phyloP scores from a whole-genome alignment of 37 sponge, comb jelly and placozoan genomes.

The Cliona cf. orientalis region DNA sequence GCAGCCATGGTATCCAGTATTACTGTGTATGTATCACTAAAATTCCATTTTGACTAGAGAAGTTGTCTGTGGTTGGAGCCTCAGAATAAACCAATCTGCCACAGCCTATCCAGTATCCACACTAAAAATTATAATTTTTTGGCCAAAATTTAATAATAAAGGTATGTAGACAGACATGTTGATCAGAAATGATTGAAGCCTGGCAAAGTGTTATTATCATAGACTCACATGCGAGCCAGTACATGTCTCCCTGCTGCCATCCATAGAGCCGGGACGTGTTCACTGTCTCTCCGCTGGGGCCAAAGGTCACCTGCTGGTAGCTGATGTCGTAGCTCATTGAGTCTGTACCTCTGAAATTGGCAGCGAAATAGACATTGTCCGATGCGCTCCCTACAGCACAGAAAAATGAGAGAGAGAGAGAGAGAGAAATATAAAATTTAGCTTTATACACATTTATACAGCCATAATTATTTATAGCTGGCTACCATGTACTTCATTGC shows the following conservation, averaged over 20 bases:
- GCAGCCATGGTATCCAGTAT: too few species aligned
- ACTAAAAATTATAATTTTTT: too few species aligned
- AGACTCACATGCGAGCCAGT: not conserved
- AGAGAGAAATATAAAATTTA: not conserved
- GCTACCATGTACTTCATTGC: too few species aligned
- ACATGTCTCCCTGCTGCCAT: not conserved
- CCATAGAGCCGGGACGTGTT: not conserved
- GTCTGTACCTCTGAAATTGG: not conserved
- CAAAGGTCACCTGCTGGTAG: not conserved
- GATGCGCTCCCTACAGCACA: not conserved
- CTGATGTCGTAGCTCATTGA: not conserved
- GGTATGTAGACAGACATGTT: not conserved
- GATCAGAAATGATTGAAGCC: too few species aligned
- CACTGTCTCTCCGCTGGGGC: not conserved
- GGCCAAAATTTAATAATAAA: not conserved
- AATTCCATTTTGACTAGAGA: too few species aligned
- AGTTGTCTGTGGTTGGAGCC: too few species aligned
- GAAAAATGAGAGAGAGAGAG: slow-evolving; percentile 3
- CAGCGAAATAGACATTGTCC: not conserved
- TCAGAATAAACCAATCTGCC: too few species aligned
- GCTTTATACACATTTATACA: too few species aligned
- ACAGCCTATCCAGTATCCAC: too few species aligned
- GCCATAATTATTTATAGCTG: too few species aligned
- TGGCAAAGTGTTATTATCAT: too few species aligned
- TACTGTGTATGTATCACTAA: too few species aligned